Base-by-base conservation (phyloP, 2,797 vertebrate genomes). In the Lophotriccus pileatus region DNA sequence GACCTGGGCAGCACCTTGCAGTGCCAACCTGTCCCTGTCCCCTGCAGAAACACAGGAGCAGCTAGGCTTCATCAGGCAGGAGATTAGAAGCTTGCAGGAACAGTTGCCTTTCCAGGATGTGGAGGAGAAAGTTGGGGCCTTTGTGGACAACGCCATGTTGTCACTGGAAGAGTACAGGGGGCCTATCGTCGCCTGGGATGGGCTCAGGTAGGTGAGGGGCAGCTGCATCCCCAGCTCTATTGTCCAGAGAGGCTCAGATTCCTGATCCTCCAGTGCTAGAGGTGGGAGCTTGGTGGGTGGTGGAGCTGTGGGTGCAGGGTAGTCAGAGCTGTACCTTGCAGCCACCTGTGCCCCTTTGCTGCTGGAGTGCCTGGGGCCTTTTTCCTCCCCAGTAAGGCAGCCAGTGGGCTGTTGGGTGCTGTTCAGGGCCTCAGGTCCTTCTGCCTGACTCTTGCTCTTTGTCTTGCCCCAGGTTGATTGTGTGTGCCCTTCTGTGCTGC, bases 401-500 rank as follows among this genome's bases (percentile, higher is more conserved):
- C 32, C 22, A 12, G 10, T 34, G 34, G 67, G 39, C 34, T 68
- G 14, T 62, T 1, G 4, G 64, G 30, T 11, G 6, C 59, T 43
- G 30, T 59, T 87, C 0, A 0, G 34, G 13, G 12, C 69, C 20
- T 50, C 81, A 66, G 27, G 15, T 69, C 56, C 53, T 72, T 67
- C 41, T 77, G 22, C 10, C 47, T 64, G 60, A 94, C 53, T 50
- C 30, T 24, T 7, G 47, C 11, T 18, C 13, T 27, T 79, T 83
- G 18, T 82, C 24, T 67, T 59, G 12, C 18, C 56, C 18, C 94
- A 99, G 99, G 78, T 97, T 96, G 97, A 89, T 53, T 0, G 47
- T 98, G 41, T 96, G 98, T 58, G 6, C 97, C 52, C 30, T 84
- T 50, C 74, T 99, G 86, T 98, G 98, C 97, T 98, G 97, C 52